Base-by-base conservation (phyloP, 37 sponge, comb jelly and placozoan species). In the Halichondria panicea region DNA sequence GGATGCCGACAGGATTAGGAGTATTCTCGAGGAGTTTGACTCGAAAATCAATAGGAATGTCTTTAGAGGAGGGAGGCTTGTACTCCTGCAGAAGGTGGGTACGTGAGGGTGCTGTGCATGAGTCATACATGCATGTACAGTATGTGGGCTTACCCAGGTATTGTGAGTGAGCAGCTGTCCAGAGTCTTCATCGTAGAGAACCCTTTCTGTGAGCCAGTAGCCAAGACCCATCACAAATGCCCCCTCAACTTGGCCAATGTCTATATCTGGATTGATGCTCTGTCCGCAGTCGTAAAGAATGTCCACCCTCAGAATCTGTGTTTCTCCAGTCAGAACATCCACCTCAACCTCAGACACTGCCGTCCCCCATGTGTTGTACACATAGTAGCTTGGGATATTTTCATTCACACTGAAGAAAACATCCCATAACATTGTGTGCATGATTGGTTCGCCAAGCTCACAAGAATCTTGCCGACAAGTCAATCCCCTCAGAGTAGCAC, bases 241-340 rank as follows among this genome's bases (percentile, higher is more conserved):
- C 19, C 93, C 93, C 40, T 92, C 86, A 15, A 79, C 89, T 60
- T 92, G 93, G n/a, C 93, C 93, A 65, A 88, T 63, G 43, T 92
- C 93, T 65, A 92, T 79, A 53, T 80, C 89, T 25, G 93, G 93
- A 75, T 92, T 92, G 31, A 92, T 80, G 45, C 93, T 92, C 32
- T 87, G 61, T 34, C 93, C 93, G 81, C 93, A 92, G 82, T 92
- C 93, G 27, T 85, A 88, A 40, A 92, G 78, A n/a, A 88, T 81
- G 67, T 92, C 93, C n/a, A 82, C 75, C 43, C 93, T 42, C 30
- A 84, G 55, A 0, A 92, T 44, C 54, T 92, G 62, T 5, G 56
- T 65, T 57, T 88, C 55, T 72, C 93, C 93, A 39, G 93, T 92
- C 43, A 92, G 70, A 7, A 92, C 79, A 67, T 92, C 89, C 63